phyloP scores from a whole-genome alignment of 2,888 invertebrate genomes.

The Shargacucullia verbasci region DNA sequence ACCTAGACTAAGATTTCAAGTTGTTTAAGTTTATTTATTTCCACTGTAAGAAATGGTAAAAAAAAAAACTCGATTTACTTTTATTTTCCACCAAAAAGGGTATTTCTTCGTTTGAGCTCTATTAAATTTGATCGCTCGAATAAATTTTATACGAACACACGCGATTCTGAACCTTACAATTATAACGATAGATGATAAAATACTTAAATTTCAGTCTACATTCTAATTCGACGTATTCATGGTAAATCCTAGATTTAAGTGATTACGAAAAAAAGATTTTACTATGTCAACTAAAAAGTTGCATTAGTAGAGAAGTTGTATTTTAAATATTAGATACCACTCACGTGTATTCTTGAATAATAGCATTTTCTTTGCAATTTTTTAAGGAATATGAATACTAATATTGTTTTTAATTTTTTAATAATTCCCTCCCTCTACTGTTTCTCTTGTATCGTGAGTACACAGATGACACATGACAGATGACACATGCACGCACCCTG shows the following conservation, averaged over 20 bases:
- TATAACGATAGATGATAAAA: conserved; percentile 3
- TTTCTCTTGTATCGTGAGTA: too few species aligned
- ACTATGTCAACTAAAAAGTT: too few species aligned
- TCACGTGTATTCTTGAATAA: too few species aligned
- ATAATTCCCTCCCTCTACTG: too few species aligned
- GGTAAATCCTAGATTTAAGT: not conserved
- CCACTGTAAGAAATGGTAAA: conserved; percentile 13
- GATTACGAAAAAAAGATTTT: conserved; percentile 3
- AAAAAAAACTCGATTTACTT: conserved; percentile 26
- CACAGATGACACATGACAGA: too few species aligned
- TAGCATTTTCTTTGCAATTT: too few species aligned
- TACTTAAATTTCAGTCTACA: conserved; percentile 3
- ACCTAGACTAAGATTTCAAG: too few species aligned
- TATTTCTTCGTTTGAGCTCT: conserved; percentile 26
- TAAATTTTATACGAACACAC: conserved; percentile 19
- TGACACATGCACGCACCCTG: too few species aligned
- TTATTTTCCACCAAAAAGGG: conserved; percentile 14
- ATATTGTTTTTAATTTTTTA: too few species aligned
- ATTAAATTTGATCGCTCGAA: conserved; percentile 52
- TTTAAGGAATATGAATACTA: too few species aligned
- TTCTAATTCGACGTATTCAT: conserved; percentile 12
- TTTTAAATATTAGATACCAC: too few species aligned
- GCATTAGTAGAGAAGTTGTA: too few species aligned
- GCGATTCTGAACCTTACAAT: conserved; percentile 11
- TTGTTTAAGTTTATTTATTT: conserved; percentile 15